Evolutionary conservation across 2,888 invertebrate genomes (phyloP), one percentile per base, ranked within the genome.

Genomic region (Dysmachus trigonus): DNA sequence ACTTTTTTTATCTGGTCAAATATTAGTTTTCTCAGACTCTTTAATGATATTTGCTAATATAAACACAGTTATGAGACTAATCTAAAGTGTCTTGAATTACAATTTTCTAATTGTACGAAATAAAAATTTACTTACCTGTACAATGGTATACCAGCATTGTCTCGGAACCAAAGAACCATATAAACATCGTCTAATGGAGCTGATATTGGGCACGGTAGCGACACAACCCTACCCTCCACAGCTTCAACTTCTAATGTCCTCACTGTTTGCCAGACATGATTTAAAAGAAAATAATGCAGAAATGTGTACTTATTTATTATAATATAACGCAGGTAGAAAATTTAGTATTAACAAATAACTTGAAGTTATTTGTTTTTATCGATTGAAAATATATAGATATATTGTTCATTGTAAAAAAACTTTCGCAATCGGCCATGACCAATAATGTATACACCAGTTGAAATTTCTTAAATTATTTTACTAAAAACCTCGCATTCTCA

Each of bases 111-210:
- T 71, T 71, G 13, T 71, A 71, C 22, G 27, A 22, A 30, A n/a
- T n/a, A 22, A 27, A 27, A 72, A 30, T 72, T 72, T 2, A 83
- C 94, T 92, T 90, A 97, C 97, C 97, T 97, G 94, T 97, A 97
- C 84, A 97, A 93, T 22, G 97, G 97, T 90, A 96, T 96, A 83
- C 97, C 97, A 85, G 96, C 96, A 90, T 96, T 96, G 90, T 97
- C 96, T 90, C 96, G 95, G 93, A 97, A 97, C 97, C 97, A 97
- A 92, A 97, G 95, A 88, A 97, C 97, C 96, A 97, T 97, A 93
- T 97, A 96, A 89, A 97, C 96, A 92, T 96, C 96, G 92, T 97
- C 97, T 92, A 96, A 95, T 51, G 96, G 95, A 76, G 97, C 96
- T 88, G 95, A 95, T 87, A 97, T 96, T 92, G 97, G 96, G 92